Conservation (phyloP, 2,888 invertebrate genomes). For the Eupithecia subumbrata region DNA sequence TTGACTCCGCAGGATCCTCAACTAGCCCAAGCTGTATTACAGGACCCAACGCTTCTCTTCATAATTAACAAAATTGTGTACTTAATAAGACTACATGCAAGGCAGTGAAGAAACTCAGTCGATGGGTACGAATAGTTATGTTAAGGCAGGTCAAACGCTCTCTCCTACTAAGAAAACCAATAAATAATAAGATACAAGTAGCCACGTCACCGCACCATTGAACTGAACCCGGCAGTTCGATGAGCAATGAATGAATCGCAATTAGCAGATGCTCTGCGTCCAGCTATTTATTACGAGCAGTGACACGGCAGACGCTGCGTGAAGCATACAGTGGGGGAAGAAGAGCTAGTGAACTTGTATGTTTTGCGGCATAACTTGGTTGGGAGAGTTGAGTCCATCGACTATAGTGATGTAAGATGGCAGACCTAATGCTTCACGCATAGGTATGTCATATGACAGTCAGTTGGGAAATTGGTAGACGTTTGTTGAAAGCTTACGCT, state of each 20-base stretch:
- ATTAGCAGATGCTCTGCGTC: constrained; percentile 70
- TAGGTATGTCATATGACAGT: not conserved
- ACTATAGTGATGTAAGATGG: no score
- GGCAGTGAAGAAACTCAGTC: not conserved
- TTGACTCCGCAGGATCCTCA: no score
- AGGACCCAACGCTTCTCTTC: no score
- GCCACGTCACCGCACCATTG: constrained; percentile 18
- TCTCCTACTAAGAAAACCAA: not conserved
- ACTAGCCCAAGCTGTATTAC: no score
- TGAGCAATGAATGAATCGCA: constrained; percentile 60
- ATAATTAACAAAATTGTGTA: no score
- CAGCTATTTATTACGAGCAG: constrained; percentile 58
- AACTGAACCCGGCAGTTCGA: constrained; percentile 25
- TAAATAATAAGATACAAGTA: constrained; percentile 16
- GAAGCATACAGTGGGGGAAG: constrained; percentile 21
- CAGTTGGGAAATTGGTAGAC: not conserved
- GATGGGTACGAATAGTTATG: not conserved
- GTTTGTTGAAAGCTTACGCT: not conserved
- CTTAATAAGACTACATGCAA: not conserved
- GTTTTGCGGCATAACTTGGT: not conserved
- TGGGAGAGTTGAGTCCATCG: not conserved
- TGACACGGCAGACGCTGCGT: constrained; percentile 46
- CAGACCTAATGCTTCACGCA: not conserved
- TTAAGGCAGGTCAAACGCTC: not conserved
- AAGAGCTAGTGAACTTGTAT: constrained; percentile 10